A percentile compares a stretch with the other conserved stretches of the same genome.
These are phyloP conservation scores for Pterophyllum scalare DNA, from an alignment of 2,113 vertebrate genomes.

Conservation along the genomic window DNA sequence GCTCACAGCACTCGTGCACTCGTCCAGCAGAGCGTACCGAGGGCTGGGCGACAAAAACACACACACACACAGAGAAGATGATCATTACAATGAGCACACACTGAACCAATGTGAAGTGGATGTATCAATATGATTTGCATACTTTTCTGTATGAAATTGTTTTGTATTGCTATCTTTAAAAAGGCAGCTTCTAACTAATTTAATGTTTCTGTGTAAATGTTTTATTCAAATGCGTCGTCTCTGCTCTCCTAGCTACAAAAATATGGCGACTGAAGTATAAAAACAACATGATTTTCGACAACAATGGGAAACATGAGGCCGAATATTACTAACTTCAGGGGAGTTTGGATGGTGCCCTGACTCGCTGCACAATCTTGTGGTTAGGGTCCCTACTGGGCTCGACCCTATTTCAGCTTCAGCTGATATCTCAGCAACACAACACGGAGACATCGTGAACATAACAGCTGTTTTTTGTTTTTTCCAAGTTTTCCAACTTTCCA, in stretches of 20 bases:
- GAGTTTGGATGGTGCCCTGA: too few species aligned
- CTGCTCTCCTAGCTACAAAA: not conserved
- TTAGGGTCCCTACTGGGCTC: too few species aligned
- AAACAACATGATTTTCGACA: not conserved
- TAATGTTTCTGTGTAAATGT: not conserved
- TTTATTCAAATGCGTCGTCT: too few species aligned
- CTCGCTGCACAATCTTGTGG: too few species aligned
- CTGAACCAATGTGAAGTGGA: not conserved
- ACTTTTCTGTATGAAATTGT: not conserved
- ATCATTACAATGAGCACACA: fast-evolving
- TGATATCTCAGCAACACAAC: not conserved
- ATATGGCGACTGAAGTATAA: not conserved
- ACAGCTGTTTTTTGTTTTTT: too few species aligned
- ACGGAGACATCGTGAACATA: not conserved
- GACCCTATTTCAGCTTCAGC: not conserved
- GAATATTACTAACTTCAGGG: too few species aligned
- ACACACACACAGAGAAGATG: not conserved
- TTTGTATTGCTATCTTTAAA: too few species aligned
- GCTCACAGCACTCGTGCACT: slow-evolving; percentile 97
- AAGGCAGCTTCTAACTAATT: not conserved
- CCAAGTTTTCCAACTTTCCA: too few species aligned
- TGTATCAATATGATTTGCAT: not conserved
- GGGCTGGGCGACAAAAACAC: slow-evolving; percentile 80
- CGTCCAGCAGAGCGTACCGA: slow-evolving; percentile 93
- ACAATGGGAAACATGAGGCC: not conserved